Base-by-base conservation (phyloP, 2,113 vertebrate species). In the Orthochromis indermauri region DNA sequence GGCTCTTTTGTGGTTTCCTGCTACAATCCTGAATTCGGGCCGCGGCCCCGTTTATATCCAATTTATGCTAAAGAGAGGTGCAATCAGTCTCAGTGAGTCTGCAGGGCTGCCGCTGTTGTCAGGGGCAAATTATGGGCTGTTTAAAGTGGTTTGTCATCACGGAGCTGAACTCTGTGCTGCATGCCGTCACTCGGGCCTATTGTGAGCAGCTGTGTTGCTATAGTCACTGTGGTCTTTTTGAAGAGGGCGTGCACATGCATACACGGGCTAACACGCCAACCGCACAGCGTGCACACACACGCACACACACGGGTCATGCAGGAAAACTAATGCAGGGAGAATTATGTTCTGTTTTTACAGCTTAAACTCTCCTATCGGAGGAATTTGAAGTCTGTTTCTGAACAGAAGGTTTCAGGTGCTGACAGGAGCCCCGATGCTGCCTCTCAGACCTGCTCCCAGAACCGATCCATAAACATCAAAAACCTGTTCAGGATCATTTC, bases 141-240 rank as follows among this genome's bases (percentile, higher is more conserved):
- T 90, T 91, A 63, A 91, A 90, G 87, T 90, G 90, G 88, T 89
- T 92, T 93, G 82, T 89, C 83, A 86, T 91, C 89, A 90, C 35
- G 82, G 86, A 83, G 61, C 40, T 91, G 86, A 88, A 82, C 82
- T 89, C 37, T 73, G 80, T 35, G 84, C 90, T 47, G 80, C 80
- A 86, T 89, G 73, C 71, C 63, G 37, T 92, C 86, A 82, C 68
- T 90, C 88, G 63, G 57, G 80, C 79, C 83, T 54, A 57, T 81
- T 86, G 82, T 90, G 61, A 82, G 54, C 90, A 91, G 84, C 92
- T 91, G 90, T 61, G 84, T 85, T 89, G 85, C 90, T 84, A 5
- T 10, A 81, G 86, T 91, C 88, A 24, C 85, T 92, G 85, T 6
- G 66, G 82, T 91, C 88, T 11, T 86, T 90, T 88, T 94, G 90